These are phyloP conservation scores for Nemotelus nigrinus DNA, from an alignment of 2,888 invertebrate species.

Conservation along the genomic window DNA sequence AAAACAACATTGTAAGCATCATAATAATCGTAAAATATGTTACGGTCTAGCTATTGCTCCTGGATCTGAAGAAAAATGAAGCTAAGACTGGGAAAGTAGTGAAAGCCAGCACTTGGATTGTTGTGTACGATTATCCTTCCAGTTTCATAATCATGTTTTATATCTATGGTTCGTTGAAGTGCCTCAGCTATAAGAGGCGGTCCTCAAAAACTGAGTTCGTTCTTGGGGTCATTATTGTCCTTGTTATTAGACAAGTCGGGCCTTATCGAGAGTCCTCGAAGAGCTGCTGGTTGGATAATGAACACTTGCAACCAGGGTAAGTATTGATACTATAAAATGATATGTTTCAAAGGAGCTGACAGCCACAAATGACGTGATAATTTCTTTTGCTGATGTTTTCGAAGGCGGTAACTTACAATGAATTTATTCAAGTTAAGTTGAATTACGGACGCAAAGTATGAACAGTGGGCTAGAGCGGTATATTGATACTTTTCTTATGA, in stretches of 20 bases:
- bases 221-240: constrained; percentile 37
- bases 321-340: neutral
- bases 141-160: constrained; percentile 28
- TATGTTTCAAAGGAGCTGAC: neutral
- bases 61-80: neutral
- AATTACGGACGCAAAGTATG: too few relatives aligned
- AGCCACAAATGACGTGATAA: neutral
- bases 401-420: too few relatives aligned
- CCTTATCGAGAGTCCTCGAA: constrained; percentile 30
- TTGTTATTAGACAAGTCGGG: constrained; percentile 29
- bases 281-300: constrained; percentile 22
- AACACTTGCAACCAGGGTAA: constrained; percentile 14
- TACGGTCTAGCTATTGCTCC: constrained; percentile 30
- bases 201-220: constrained; percentile 21
- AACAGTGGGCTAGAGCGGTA: too few relatives aligned
- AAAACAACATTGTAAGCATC: constrained; percentile 37
- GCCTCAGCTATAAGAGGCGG: constrained; percentile 22
- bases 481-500: too few relatives aligned
- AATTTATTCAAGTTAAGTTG: too few relatives aligned
- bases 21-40: constrained; percentile 44
- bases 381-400: too few relatives aligned
- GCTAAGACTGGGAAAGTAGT: neutral
- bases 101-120: neutral
- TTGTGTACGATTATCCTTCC: neutral
- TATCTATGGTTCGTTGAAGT: constrained; percentile 17